These are phyloP conservation scores for Ceryle rudis DNA, from an alignment of 2,797 vertebrate genomes.

Conservation along the genomic window DNA sequence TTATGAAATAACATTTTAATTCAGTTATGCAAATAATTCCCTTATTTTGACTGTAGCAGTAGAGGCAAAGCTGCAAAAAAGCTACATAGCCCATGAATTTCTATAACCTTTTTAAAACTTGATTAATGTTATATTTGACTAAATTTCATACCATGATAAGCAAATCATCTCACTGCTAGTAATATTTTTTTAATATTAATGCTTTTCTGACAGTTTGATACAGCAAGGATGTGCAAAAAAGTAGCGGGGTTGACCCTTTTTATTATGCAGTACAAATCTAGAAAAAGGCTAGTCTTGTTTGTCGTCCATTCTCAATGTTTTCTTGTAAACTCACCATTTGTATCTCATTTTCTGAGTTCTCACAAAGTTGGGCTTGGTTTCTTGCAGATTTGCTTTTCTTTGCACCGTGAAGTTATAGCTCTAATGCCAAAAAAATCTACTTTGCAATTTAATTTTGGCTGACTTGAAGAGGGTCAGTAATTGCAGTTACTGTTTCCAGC, in stretches of 20 bases:
- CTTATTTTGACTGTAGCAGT: background rate
- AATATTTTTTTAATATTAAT: background rate
- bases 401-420: background rate
- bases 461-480: constrained; percentile 39
- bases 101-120: background rate
- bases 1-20: background rate
- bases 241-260: background rate
- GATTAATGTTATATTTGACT: no score
- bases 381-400: constrained; percentile 14
- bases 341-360: background rate
- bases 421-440: constrained; percentile 28
- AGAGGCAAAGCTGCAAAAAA: background rate
- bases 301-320: background rate
- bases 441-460: constrained; percentile 53
- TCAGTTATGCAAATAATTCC: background rate
- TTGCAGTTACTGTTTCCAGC: constrained; percentile 61
- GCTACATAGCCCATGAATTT: background rate
- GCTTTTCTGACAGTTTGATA: background rate
- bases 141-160: background rate
- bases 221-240: background rate
- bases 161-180: background rate
- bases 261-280: background rate
- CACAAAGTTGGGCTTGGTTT: background rate
- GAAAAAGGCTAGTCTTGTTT: background rate
- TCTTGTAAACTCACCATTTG: background rate